These are phyloP conservation scores for Podarcis raffonei DNA, from an alignment of 2,113 vertebrate genomes.

Conservation along the genomic window DNA sequence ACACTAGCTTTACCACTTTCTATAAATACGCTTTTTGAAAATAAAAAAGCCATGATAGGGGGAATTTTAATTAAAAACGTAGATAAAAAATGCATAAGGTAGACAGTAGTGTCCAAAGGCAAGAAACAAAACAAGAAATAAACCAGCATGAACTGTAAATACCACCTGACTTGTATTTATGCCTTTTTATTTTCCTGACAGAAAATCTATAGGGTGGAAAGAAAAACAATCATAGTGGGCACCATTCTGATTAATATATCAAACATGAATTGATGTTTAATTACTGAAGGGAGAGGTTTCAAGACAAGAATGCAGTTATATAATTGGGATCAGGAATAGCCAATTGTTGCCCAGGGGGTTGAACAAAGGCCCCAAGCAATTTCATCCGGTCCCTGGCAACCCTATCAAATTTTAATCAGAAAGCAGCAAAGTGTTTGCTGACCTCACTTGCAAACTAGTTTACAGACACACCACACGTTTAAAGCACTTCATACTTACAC, in stretches of 20 bases:
- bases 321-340: not conserved
- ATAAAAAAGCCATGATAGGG: not conserved
- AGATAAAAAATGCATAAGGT: not conserved
- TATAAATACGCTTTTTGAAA: not conserved
- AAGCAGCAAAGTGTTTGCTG: not conserved
- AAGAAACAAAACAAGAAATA: not conserved
- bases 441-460: not conserved
- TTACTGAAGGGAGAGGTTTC: slow-evolving; percentile 7
- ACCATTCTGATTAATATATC: not conserved
- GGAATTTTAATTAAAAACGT: not conserved
- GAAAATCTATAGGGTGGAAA: slow-evolving; percentile 1
- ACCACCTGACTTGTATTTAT: not conserved
- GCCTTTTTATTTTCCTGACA: not conserved
- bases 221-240: not conserved
- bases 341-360: not conserved
- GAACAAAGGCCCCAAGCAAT: not conserved
- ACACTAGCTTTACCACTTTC: not conserved
- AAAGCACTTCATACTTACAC: too few relatives aligned
- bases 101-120: not conserved
- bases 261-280: slow-evolving; percentile 10
- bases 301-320: not conserved
- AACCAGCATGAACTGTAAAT: not conserved
- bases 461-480: too few relatives aligned
- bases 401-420: not conserved
- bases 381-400: not conserved